Base-by-base conservation (phyloP, 2,113 vertebrate species). In the Colossoma macropomum region DNA sequence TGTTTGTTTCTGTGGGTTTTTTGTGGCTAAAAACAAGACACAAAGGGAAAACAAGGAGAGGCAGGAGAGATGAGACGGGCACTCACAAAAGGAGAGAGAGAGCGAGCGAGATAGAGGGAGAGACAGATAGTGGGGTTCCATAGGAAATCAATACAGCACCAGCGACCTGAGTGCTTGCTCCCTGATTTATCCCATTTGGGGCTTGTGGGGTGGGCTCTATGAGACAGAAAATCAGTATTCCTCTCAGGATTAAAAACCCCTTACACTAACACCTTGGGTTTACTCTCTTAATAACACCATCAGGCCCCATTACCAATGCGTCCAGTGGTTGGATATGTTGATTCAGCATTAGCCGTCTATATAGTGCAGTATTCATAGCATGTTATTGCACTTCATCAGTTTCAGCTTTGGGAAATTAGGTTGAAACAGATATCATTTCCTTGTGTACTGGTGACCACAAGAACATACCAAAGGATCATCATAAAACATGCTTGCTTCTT, bases 131-230 rank as follows among this genome's bases (percentile, higher is more conserved):
- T 72, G 23, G 68, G 75, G 84, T 90, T 85, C 77, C 82, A 92
- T 90, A 88, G 93, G 89, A 90, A 93, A 94, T 95, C 93, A 90
- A 94, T 95, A 93, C 77, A 87, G 84, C 90, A 87, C 90, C 90
- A 89, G 90, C 90, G 90, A 92, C 90, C 90, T 87, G 88, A 90
- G 88, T 84, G 41, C 87, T 91, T 87, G 86, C 88, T 88, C 87
- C 65, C 84, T 89, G 88, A 89, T 91, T 91, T 90, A 90, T 92
- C 88, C 89, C 90, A 89, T 93, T 91, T 90, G 90, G 86, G 85
- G 86, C 87, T 83, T 52, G 81, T 89, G 83, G 84, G 80, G 82
- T 78, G 79, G 56, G 54, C 80, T 82, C 75, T 86, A 90, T 90
- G 89, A 91, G 83, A 82, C 41, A 89, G 74, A 83, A 89, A 86